These are phyloP conservation scores for Leptopilina myrica DNA, from an alignment of 2,888 invertebrate genomes.

Conservation along the genomic window DNA sequence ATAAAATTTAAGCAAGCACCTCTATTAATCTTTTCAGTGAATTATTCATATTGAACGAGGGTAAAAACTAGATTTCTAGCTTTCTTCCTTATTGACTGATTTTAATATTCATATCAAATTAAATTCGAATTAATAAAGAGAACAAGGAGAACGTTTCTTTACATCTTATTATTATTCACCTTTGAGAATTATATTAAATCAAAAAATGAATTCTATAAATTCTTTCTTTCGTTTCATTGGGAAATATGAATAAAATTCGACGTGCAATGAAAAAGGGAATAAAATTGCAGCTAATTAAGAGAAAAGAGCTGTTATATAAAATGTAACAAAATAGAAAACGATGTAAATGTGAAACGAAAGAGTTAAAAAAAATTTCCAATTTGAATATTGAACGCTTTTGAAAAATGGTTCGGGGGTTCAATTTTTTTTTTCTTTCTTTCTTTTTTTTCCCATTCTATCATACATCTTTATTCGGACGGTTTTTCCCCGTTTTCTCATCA, in stretches of 20 bases:
- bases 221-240: no score
- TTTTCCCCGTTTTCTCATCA: constrained; percentile 30
- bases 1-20: neutral
- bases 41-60: neutral
- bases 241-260: no score
- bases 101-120: neutral
- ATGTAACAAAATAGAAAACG: neutral
- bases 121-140: constrained; percentile 10
- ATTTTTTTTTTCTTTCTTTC: constrained; percentile 3
- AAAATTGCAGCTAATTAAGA: neutral
- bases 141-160: neutral
- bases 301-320: neutral
- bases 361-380: neutral
- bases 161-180: no score
- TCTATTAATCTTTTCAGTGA: neutral
- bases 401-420: neutral
- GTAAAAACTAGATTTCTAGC: neutral
- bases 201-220: no score
- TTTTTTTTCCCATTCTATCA: constrained; percentile 9
- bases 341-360: neutral
- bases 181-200: no score
- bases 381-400: constrained; percentile 11
- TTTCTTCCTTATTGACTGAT: neutral
- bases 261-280: no score
- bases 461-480: neutral